Evolutionary conservation across 2,113 vertebrate species (phyloP), one percentile per base, ranked within the genome.

Genomic region (Anoplopoma fimbria): DNA sequence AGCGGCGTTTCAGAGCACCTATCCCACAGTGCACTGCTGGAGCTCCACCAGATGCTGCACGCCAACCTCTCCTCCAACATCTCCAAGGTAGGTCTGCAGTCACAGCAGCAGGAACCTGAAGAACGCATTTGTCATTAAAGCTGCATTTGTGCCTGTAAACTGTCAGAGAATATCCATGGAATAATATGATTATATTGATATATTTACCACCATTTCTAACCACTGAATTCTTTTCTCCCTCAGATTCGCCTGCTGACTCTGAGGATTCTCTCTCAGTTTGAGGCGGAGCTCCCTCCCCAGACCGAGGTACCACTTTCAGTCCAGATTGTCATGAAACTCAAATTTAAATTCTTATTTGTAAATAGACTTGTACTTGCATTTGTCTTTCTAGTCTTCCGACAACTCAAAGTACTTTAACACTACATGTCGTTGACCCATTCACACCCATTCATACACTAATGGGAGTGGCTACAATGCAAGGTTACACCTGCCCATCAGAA

Each of bases 251-350:
- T 99, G 1, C 90, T 97, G 89, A 97, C 97, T 2, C 62, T 99
- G 90, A 95, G 97, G 90, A 97, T 99, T 87, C 94, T 99, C 86
- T 97, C 95, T 74, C 96, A 98, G 86, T 99, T 99, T 91, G 95
- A 96, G 75, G 91, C 93, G 23, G 89, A 69, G 9, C 94, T 97
- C 92, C 93, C 95, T 0, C 53, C 87, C 21, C 78, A 82, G 42
- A 12, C 79, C n/a, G 95, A 97, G 98, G 98, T 99, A 96, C 1
- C 31, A 5, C 9, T 0, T 0, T 47, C 69, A 29, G 12, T 67
- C 57, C 17, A 27, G 1, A 21, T 38, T 62, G 40, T 76, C 19
- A 3, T n/a, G 34, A 23, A 76, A 17, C 0, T 9, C 1, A n/a
- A n/a, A n/a, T n/a, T n/a, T n/a, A n/a, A n/a, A n/a, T n/a, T n/a